Evolutionary conservation across 2,113 vertebrate genomes (phyloP).

Genomic region (Clarias macrocephalus): DNA sequence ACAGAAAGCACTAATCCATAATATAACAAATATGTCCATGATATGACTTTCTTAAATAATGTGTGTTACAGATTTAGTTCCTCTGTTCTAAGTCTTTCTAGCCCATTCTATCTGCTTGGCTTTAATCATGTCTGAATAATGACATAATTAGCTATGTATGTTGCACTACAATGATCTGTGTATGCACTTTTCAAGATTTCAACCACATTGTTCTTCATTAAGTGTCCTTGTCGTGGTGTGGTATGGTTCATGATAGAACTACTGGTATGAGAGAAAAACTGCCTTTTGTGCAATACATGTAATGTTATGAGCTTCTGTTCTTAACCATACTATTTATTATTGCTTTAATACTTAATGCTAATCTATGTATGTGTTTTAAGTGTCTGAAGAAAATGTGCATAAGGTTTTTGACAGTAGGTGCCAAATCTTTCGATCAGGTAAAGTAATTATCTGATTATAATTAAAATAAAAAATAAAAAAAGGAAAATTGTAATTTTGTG

Average conservation of each 20-base stretch:
- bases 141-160: constrained; percentile 23
- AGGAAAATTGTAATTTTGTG: neutral
- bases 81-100: neutral
- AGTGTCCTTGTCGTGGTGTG: constrained; percentile 46
- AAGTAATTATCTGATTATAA: constrained; percentile 15
- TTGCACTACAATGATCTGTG: constrained; percentile 28
- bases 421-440: constrained; percentile 24
- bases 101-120: neutral
- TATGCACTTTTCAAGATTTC: constrained; percentile 18
- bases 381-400: constrained; percentile 36
- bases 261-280: constrained; percentile 38
- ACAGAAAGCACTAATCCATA: neutral
- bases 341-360: constrained; percentile 43
- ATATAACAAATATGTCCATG: neutral
- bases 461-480: neutral
- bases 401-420: constrained; percentile 10
- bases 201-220: constrained; percentile 33
- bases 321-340: constrained; percentile 34
- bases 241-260: constrained; percentile 31
- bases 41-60: constrained; percentile 10
- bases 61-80: constrained; percentile 26
- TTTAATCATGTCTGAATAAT: constrained; percentile 6
- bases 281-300: constrained; percentile 42
- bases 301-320: constrained; percentile 45
- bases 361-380: constrained; percentile 52